Base-by-base conservation (phyloP, 2,888 invertebrate genomes). In the Aproaerema taeniolella region DNA sequence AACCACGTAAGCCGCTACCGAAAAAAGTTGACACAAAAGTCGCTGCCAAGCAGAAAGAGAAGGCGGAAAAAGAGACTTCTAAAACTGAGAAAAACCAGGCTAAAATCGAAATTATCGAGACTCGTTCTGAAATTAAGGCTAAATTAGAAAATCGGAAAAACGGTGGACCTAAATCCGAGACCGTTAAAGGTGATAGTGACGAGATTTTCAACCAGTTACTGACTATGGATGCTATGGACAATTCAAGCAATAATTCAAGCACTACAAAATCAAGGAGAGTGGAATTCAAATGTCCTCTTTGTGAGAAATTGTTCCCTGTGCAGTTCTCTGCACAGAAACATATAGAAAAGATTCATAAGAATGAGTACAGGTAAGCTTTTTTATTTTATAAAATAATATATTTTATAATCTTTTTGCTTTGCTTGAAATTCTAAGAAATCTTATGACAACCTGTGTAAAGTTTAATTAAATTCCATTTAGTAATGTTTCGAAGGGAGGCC, bases 251-350 rank as follows among this genome's bases (percentile, higher is more conserved):
- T 28, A 10, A n/a, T n/a, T n/a, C 10, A 7, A 28, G 7, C 5
- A 5, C 1, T 9, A 30, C n/a, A n/a, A n/a, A 39, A 1, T 1
- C 29, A 0, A 49, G 45, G 5, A 67, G 55, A 37, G 53, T 62
- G 0, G 58, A 67, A 13, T 82, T 77, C 35, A 62, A 67, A 38
- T 82, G 82, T 30, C 81, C 82, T 0, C 54, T 62, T 30, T 82
- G 82, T 44, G 29, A 41, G 0, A 53, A 51, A 36, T 31, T 50
- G 1, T 81, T 72, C 28, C 41, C 49, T 1, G 60, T 64, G 1
- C 70, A 68, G 33, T 75, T 70, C 30, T 54, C 67, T 2, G 73
- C 80, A 0, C 52, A 51, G 9, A 67, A 58, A 49, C 82, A 82
- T 25, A 75, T 82, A 42, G 68, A 80, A 33, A 79, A 69, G 16